A percentile compares a stretch with the other conserved stretches of the same genome.
phyloP scores from a whole-genome alignment of 2,888 invertebrate species.

The Sinotaia quadrata region DNA sequence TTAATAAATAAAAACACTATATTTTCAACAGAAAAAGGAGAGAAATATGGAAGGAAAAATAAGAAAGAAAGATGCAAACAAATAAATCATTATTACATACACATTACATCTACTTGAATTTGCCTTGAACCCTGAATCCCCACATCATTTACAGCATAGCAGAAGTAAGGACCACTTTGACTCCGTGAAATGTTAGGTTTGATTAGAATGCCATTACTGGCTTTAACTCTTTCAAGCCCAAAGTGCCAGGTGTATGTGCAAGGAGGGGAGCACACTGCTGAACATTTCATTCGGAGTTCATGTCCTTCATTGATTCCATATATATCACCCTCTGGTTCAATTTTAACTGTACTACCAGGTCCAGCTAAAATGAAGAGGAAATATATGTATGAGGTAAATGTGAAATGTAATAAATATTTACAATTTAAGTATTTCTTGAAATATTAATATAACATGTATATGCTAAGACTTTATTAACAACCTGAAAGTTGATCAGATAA shows the following conservation, averaged over 20 bases:
- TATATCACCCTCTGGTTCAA: slow-evolving; percentile 18
- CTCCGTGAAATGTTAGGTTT: slow-evolving; percentile 5
- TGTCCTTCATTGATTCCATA: slow-evolving; percentile 28
- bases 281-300: slow-evolving; percentile 27
- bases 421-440: too few species aligned
- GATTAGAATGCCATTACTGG: slow-evolving; percentile 20
- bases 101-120: slow-evolving; percentile 29
- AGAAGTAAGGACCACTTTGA: slow-evolving; percentile 19
- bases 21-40: neutral
- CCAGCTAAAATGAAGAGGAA: slow-evolving; percentile 27
- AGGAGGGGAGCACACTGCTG: slow-evolving; percentile 33
- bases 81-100: slow-evolving; percentile 12
- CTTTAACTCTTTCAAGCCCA: slow-evolving; percentile 18
- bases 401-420: too few species aligned
- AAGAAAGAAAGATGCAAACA: neutral
- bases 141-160: slow-evolving; percentile 32
- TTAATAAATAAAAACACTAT: too few species aligned
- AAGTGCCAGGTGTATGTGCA: slow-evolving; percentile 34
- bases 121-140: slow-evolving; percentile 30
- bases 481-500: too few species aligned
- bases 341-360: slow-evolving; percentile 30
- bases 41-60: neutral
- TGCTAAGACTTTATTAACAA: too few species aligned
- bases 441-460: too few species aligned
- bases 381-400: too few species aligned